Evolutionary conservation across 2,113 vertebrate species (phyloP).

Genomic region (Marmota monax): DNA sequence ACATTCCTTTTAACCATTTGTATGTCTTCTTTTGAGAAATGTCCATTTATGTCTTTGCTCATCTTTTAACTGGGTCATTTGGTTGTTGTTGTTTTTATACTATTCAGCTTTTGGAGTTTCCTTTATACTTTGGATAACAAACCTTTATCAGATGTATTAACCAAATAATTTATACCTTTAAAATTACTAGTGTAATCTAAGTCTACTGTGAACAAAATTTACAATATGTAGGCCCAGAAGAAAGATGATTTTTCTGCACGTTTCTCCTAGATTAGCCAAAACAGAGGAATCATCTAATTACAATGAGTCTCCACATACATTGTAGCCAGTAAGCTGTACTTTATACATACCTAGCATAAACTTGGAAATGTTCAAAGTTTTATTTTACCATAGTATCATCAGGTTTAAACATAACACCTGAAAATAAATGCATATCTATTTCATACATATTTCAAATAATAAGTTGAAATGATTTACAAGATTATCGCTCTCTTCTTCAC

Average conservation of each 20-base stretch:
- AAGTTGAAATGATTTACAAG: background rate
- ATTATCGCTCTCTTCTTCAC: background rate
- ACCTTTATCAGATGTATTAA: background rate
- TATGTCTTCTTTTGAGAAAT: background rate
- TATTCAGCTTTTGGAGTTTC: background rate
- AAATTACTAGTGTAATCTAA: background rate
- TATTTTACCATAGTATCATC: background rate
- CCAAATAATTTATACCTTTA: background rate
- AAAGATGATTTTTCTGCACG: background rate
- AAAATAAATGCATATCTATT: background rate
- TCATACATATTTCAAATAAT: no score
- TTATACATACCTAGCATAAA: background rate
- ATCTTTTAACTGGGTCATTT: background rate
- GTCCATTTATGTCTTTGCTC: background rate
- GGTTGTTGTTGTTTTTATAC: background rate
- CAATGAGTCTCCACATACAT: background rate
- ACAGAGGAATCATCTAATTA: background rate
- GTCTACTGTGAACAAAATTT: background rate
- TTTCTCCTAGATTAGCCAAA: background rate
- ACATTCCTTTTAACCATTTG: background rate
- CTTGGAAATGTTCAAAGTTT: background rate
- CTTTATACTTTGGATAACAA: background rate
- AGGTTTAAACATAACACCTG: background rate
- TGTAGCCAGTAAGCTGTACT: background rate
- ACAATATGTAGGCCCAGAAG: background rate